Base-by-base conservation (phyloP, 2,113 vertebrate species). In the Pachyramphus minor region DNA sequence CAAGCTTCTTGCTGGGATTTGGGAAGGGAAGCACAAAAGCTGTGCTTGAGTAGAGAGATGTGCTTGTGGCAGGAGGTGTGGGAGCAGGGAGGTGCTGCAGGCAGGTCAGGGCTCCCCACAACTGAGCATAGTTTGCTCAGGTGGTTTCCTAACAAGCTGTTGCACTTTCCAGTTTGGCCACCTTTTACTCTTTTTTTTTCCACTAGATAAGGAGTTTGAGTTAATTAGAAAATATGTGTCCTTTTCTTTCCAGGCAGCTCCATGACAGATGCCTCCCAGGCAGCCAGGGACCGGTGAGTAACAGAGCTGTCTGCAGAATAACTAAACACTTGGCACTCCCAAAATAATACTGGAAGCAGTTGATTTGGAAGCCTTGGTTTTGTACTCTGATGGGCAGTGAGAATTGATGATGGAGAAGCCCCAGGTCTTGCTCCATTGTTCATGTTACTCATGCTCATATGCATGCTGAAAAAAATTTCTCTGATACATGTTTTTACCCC, bases 201-300 rank as follows among this genome's bases (percentile, higher is more conserved):
- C 41, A 11, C 35, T 27, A 84, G 58, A 39, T 60, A 37, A 84
- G 76, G 45, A 66, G 20, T 71, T 45, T 5, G 24, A 35, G 44
- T 44, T 83, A 56, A 87, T 87, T 81, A 75, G 81, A 64, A 90
- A 56, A 30, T 74, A 3, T 4, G 12, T 85, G 79, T 88, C 63
- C 47, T 87, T 55, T 83, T 84, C 68, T 78, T 94, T 72, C 8
- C 90, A 56, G 98, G 95, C 60, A 67, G 47, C 21, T 89, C 56
- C 19, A 2, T 19, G 33, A 66, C 92, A 24, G 79, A 94, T 23
- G 15, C 88, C 47, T 69, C 94, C 55, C 97, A 94, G 35, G 89
- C 93, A 31, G 81, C 47, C 3, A 79, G 67, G 47, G 96, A 97
- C 25, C 24, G 52, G 98, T 98, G 90, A 97, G 97, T 96, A 74